Evolutionary conservation across 2,888 invertebrate genomes (phyloP), one percentile per base, ranked within the genome.

Genomic region (Enoplolaimus lenunculus): DNA sequence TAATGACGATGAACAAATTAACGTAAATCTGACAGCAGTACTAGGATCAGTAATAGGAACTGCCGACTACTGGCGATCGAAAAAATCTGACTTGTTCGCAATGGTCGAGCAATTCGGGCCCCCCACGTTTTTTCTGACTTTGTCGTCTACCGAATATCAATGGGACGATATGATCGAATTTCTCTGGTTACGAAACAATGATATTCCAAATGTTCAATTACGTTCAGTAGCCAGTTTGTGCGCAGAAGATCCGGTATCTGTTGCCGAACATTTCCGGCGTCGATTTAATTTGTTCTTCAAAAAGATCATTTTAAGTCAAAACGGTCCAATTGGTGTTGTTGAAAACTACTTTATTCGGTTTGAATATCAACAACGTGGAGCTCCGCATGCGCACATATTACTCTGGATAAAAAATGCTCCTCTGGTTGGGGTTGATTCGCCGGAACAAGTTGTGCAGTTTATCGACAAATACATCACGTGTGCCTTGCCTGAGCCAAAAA

Each of bases 401-500:
- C 16, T 64, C 13, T 64, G 64, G 64, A 30, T 64, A n/a, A n/a
- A 64, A 26, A 30, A 64, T 64, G 64, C 64, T 26, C 64, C 64
- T n/a, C 13, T 13, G 64, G n/a, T 60, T 65, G 68, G 68, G 13
- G 13, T 67, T 2, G 33, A 30, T 26, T 67, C 2, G 34, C 2
- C 28, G 34, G 70, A 68, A 33, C n/a, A 29, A 69, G 31, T 70
- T 28, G 16, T 2, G 21, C 16, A 1, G 26, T 70, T 70, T 31
- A 68, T 70, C 29, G 13, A 68, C 13, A n/a, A 33, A 28, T 35
- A 70, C 68, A 69, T 69, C 33, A 16, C 28, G 3, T 70, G 70
- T 28, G 31, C 7, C 2, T 33, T 70, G 30, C 70, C 70, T 21
- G 57, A 57, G 21, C 21, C 57, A 57, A 26, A 57, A 57, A 57